Evolutionary conservation across 2,888 invertebrate genomes (phyloP).

Genomic region (Synergus itoensis): DNA sequence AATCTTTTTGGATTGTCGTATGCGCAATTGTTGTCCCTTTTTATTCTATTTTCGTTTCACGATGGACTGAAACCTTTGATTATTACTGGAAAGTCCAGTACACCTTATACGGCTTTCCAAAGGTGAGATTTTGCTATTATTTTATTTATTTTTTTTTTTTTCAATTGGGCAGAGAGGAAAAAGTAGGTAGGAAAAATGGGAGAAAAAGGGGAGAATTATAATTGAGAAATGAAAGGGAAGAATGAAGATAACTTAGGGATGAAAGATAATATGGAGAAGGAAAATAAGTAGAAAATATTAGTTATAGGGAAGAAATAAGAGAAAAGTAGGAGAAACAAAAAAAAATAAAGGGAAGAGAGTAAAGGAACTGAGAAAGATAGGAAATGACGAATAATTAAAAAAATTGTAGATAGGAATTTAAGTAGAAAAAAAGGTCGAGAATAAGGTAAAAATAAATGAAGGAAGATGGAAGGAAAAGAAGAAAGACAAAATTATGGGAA

Average conservation of each 20-base stretch:
- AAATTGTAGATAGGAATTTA: too few relatives aligned
- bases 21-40: slow-evolving; percentile 75
- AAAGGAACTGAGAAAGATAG: background rate
- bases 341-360: background rate
- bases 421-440: too few relatives aligned
- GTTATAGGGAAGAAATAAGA: too few relatives aligned
- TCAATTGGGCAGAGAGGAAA: background rate
- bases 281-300: too few relatives aligned
- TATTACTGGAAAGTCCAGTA: slow-evolving; percentile 78
- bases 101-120: slow-evolving; percentile 77
- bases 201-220: too few relatives aligned
- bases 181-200: background rate
- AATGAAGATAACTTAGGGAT: too few relatives aligned
- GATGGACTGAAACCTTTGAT: slow-evolving; percentile 77
- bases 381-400: background rate
- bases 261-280: too few relatives aligned
- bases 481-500: too few relatives aligned
- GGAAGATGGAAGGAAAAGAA: background rate
- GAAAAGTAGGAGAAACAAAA: too few relatives aligned
- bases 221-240: background rate
- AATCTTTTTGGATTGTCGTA: slow-evolving; percentile 72
- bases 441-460: background rate
- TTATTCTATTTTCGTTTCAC: slow-evolving; percentile 75
- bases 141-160: background rate
- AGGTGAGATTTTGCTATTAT: slow-evolving; percentile 54